A percentile compares a stretch with the other conserved stretches of the same genome.
These are phyloP conservation scores for Whitmania pigra DNA, from an alignment of 1,140 invertebrate genomes.

Conservation along the genomic window DNA sequence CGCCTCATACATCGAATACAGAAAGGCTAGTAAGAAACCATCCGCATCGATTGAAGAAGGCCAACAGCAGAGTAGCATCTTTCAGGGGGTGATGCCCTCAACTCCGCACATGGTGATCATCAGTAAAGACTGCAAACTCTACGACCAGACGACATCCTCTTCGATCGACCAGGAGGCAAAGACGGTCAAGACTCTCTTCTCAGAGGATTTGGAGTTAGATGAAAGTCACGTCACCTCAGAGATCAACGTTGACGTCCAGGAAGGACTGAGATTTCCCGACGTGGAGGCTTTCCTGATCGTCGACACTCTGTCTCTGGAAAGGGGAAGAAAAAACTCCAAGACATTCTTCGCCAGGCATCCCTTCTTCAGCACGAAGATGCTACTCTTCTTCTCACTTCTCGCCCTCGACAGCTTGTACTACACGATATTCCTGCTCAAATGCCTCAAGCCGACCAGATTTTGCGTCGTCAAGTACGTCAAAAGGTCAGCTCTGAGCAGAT, in stretches of 20 bases:
- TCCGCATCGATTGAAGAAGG: neutral
- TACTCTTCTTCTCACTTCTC: neutral
- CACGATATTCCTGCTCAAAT: neutral
- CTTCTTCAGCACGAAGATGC: constrained; percentile 1
- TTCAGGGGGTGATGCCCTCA: neutral
- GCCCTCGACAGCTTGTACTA: constrained; percentile 6
- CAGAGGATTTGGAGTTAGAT: neutral
- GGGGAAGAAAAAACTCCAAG: neutral
- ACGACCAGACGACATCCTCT: neutral
- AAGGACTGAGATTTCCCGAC: neutral
- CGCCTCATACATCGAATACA: neutral
- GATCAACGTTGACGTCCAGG: neutral
- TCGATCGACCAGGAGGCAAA: neutral
- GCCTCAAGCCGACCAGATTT: neutral
- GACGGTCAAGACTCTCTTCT: neutral
- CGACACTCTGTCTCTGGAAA: too few relatives aligned
- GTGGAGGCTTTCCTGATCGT: neutral
- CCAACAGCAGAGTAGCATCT: neutral
- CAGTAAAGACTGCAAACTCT: neutral
- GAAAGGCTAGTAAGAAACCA: neutral
- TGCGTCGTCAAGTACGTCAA: neutral
- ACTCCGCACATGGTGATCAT: neutral
- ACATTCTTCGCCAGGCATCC: neutral
- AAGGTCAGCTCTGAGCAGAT: neutral
- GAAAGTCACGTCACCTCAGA: neutral